Conservation (phyloP, 2,888 invertebrate genomes). For the Leptopilina drosophilae region DNA sequence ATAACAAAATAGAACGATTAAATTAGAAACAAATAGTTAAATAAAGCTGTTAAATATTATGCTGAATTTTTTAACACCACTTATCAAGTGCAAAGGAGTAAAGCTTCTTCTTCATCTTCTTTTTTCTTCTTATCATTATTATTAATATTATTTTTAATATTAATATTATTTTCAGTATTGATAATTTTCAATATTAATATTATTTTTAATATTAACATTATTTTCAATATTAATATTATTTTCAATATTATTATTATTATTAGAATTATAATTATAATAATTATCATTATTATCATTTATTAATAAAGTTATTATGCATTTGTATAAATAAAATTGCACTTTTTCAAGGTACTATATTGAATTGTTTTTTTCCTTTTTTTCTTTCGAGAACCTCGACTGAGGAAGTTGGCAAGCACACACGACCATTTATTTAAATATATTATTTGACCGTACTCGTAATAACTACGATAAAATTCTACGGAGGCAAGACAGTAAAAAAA, state of each 20-base stretch:
- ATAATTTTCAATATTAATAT: too few relatives aligned
- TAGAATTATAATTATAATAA: neutral
- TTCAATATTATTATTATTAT: neutral
- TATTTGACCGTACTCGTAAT: slow-evolving; percentile 43
- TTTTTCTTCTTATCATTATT: neutral
- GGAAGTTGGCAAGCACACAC: slow-evolving; percentile 23
- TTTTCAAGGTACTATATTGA: slow-evolving; percentile 13
- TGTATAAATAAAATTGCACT: slow-evolving; percentile 36
- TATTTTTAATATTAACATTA: too few relatives aligned
- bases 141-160: too few relatives aligned
- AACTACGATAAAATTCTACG: slow-evolving; percentile 66
- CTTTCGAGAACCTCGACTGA: slow-evolving; percentile 5
- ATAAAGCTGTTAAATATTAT: slow-evolving; percentile 1
- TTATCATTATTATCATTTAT: neutral
- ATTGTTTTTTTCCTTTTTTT: neutral
- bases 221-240: neutral
- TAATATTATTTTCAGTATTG: too few relatives aligned
- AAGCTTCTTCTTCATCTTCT: neutral
- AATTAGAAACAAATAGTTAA: neutral
- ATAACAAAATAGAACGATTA: neutral
- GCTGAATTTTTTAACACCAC: neutral
- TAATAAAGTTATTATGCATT: neutral
- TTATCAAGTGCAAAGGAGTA: neutral
- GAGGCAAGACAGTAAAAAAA: slow-evolving; percentile 71
- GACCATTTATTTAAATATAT: neutral